These are phyloP conservation scores for Tonatia bakeri DNA, from an alignment of 2,113 vertebrate species.

Conservation along the genomic window DNA sequence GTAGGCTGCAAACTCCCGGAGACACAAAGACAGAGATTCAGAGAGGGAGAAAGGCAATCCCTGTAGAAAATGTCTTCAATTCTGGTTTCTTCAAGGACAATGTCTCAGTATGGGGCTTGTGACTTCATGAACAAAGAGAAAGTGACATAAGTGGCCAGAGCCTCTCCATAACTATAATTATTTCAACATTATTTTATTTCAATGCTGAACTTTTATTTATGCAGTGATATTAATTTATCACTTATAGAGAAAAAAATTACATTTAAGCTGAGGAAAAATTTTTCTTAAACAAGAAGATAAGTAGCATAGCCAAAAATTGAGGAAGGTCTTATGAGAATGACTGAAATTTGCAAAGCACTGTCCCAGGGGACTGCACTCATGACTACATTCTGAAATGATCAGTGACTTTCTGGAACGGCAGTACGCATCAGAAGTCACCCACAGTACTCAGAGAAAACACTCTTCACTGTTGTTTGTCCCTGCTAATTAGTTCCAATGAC, in stretches of 20 bases:
- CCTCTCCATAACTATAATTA: neutral
- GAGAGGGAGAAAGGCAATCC: neutral
- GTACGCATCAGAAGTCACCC: neutral
- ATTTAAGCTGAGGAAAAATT: neutral
- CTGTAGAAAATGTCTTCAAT: neutral
- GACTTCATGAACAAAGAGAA: neutral
- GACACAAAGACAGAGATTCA: neutral
- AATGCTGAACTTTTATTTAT: neutral
- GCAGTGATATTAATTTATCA: neutral
- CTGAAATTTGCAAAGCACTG: neutral
- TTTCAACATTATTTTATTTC: neutral
- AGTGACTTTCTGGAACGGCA: slow-evolving; percentile 29
- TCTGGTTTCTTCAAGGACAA: neutral
- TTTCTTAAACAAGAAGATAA: neutral
- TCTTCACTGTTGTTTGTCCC: neutral
- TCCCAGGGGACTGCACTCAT: neutral
- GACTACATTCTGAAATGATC: neutral
- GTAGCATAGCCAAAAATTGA: neutral
- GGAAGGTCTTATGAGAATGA: slow-evolving; percentile 1
- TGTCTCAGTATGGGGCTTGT: neutral
- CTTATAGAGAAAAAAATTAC: neutral
- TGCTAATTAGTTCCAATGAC: neutral
- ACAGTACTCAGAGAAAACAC: neutral
- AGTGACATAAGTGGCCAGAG: neutral
- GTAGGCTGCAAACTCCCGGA: neutral